Base-by-base conservation (phyloP, 2,888 invertebrate species). In the Myathropa florea region DNA sequence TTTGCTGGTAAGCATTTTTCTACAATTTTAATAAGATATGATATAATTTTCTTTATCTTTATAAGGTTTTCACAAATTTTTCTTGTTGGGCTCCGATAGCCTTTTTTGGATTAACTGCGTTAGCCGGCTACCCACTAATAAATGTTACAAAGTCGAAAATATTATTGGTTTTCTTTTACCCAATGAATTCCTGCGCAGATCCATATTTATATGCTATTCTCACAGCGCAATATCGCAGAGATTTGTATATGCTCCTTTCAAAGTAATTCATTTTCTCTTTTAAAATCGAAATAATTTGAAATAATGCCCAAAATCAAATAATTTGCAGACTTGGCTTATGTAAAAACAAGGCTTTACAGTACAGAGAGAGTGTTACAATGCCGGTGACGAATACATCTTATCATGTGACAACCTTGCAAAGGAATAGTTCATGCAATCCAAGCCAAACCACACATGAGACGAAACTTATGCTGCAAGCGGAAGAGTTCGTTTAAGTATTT, bases 201-300 rank as follows among this genome's bases (percentile, higher is more conserved):
- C 98, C 98, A 0, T 98, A 97, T 93, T 93, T 98, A 3, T 98
- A 98, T 92, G 98, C 97, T 21, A 96, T 98, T 89, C 93, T 97
- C 90, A 98, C 98, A 7, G 95, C 97, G 86, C 97, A 97, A 92
- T 97, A 97, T 91, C 94, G 97, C 57, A 94, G 95, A 89, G 97
- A 98, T 91, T 93, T 97, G 24, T 94, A 95, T 71, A 93, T 94
- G 12, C 91, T 97, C 55, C 92, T 96, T 65, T 94, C 95, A 2
- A 95, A 95, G 93, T 96, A 93, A 89, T 33, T 68, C 94, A 89
- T 0, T 33, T 2, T 33, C 70, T 76, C 21, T 60, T 24, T n/a
- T 76, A 73, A 67, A 55, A 39, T 9, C 67, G 28, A 18, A 30
- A 18, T 26, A 21, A 3, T 24, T 28, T 4, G 28, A 53, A 36